These are phyloP conservation scores for Furnarius figulus DNA, from an alignment of 2,113 vertebrate species.

Conservation along the genomic window DNA sequence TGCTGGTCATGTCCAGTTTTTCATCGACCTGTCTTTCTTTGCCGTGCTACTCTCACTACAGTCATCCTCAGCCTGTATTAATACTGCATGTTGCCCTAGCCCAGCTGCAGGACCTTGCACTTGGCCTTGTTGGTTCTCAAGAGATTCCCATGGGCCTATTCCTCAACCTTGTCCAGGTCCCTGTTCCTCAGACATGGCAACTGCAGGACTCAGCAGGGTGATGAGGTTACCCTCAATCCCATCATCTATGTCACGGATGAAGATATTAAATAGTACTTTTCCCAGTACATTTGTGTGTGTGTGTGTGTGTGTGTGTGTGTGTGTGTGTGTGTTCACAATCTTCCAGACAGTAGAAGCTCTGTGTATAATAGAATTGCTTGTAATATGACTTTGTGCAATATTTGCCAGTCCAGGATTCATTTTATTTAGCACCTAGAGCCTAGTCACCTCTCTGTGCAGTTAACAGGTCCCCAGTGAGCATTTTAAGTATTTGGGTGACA, in stretches of 20 bases:
- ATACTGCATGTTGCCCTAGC: neutral
- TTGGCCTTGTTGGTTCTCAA: neutral
- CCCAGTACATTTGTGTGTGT: neutral
- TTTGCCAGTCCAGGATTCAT: neutral
- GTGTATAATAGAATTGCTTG: neutral
- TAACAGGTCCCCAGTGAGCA: neutral
- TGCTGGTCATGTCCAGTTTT: neutral
- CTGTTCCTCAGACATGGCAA: neutral
- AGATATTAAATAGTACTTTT: neutral
- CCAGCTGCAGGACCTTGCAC: neutral
- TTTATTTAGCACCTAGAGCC: neutral
- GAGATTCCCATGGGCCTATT: neutral
- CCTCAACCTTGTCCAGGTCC: neutral
- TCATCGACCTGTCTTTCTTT: neutral
- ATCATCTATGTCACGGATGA: neutral
- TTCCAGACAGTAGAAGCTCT: neutral
- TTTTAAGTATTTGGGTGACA: neutral
- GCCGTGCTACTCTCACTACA: neutral
- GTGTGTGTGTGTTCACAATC: neutral
- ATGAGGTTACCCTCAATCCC: neutral
- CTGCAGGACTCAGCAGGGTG: neutral
- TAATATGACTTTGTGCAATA: neutral
- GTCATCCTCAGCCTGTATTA: no score
- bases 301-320: no score
- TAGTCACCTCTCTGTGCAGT: neutral